These are phyloP conservation scores for Bombyx huttoni DNA, from an alignment of 2,888 invertebrate genomes.

Conservation along the genomic window DNA sequence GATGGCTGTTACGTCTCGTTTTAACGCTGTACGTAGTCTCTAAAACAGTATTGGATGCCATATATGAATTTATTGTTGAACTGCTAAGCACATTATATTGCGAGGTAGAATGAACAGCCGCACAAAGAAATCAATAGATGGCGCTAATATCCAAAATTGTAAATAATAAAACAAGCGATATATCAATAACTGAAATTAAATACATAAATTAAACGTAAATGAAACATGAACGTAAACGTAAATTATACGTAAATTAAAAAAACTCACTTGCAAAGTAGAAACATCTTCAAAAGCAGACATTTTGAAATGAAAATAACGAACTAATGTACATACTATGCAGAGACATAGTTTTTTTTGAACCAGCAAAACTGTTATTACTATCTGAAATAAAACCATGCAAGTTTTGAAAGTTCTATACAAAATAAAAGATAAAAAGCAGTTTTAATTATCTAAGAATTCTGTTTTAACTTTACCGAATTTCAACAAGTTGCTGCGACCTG, in stretches of 20 bases:
- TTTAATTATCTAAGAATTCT: neutral
- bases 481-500: neutral
- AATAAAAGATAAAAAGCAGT: neutral
- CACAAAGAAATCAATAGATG: too few relatives aligned
- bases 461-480: neutral
- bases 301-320: neutral
- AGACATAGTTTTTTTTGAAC: too few relatives aligned
- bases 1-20: too few relatives aligned
- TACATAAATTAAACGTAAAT: neutral
- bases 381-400: too few relatives aligned
- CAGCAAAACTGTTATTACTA: too few relatives aligned
- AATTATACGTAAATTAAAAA: neutral
- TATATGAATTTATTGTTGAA: slow-evolving; percentile 12
- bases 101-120: too few relatives aligned
- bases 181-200: neutral
- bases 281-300: slow-evolving; percentile 39
- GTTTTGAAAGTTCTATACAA: neutral
- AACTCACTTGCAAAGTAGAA: slow-evolving; percentile 32
- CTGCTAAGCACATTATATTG: neutral
- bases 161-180: too few relatives aligned
- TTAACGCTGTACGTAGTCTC: slow-evolving; percentile 72
- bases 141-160: too few relatives aligned
- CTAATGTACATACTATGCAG: too few relatives aligned
- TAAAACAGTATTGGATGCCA: slow-evolving; percentile 36
- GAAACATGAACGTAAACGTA: too few relatives aligned